Conservation (phyloP, 2,113 vertebrate species). For the Xyrauchen texanus region DNA sequence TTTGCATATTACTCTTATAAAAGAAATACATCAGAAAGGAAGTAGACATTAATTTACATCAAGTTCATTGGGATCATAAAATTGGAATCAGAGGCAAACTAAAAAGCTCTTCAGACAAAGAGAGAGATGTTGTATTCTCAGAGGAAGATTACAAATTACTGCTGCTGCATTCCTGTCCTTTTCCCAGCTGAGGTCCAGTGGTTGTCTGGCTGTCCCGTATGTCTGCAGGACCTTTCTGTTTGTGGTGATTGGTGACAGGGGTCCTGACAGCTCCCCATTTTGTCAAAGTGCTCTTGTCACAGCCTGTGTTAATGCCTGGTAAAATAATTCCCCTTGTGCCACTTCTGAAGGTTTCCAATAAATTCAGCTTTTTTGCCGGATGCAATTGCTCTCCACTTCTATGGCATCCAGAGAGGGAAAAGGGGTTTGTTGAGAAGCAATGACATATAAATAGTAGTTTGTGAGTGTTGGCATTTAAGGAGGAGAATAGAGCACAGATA, state of each 20-base stretch:
- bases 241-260: conserved; percentile 54
- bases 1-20: too few species aligned
- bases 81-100: conserved; percentile 42
- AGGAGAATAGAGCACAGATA: conserved; percentile 31
- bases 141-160: conserved; percentile 53
- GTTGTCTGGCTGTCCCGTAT: conserved; percentile 38
- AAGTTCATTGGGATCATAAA: conserved; percentile 44
- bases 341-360: conserved; percentile 54
- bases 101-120: conserved; percentile 47
- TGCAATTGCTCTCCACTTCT: conserved; percentile 33
- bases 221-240: conserved; percentile 51
- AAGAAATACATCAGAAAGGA: neutral
- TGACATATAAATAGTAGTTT: conserved; percentile 44
- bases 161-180: conserved; percentile 35
- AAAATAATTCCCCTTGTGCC: conserved; percentile 57
- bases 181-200: conserved; percentile 42
- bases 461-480: conserved; percentile 39
- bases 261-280: conserved; percentile 55
- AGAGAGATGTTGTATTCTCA: conserved; percentile 31
- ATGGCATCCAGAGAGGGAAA: conserved; percentile 31
- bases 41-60: conserved; percentile 47
- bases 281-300: conserved; percentile 55
- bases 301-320: conserved; percentile 52
- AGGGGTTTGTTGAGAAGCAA: conserved; percentile 40
- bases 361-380: conserved; percentile 49